These are phyloP conservation scores for Hydrotaea diabolus DNA, from an alignment of 2,888 invertebrate genomes.

Conservation along the genomic window DNA sequence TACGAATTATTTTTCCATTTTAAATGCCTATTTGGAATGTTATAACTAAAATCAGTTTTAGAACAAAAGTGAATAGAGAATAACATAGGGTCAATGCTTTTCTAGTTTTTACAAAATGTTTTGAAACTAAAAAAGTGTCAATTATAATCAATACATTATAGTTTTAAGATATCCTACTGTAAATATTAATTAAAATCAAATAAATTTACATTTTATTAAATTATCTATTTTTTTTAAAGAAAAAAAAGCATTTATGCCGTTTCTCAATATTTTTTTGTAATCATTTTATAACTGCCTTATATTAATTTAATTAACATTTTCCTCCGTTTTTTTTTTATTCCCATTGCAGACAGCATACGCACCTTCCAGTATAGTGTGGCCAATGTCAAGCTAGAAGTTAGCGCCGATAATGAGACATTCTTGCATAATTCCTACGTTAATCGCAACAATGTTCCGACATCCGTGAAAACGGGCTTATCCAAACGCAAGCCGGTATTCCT, in stretches of 20 bases:
- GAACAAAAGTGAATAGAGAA: no score
- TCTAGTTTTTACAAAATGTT: no score
- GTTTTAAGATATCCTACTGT: background rate
- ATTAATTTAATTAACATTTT: background rate
- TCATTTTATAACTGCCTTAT: no score
- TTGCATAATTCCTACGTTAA: slow-evolving; percentile 56
- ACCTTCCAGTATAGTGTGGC: slow-evolving; percentile 68
- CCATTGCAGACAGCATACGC: slow-evolving; percentile 64
- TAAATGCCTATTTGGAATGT: no score
- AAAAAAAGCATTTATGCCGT: slow-evolving; percentile 14
- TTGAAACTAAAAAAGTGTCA: no score
- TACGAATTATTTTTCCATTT: no score
- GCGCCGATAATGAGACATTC: slow-evolving; percentile 65
- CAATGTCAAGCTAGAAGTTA: slow-evolving; percentile 66
- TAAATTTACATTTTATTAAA: background rate
- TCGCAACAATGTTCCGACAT: background rate
- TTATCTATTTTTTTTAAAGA: background rate
- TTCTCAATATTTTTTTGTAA: background rate
- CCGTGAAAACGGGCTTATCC: slow-evolving; percentile 69
- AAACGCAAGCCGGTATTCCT: slow-evolving; percentile 73
- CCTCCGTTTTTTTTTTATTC: slow-evolving; percentile 20
- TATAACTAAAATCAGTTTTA: no score
- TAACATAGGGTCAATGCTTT: no score
- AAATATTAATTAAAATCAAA: background rate
- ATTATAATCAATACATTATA: no score